Percentiles rank a stretch among this genome's conserved stretches.
phyloP scores from a whole-genome alignment of 2,797 vertebrate genomes.

The Manis pentadactyla region DNA sequence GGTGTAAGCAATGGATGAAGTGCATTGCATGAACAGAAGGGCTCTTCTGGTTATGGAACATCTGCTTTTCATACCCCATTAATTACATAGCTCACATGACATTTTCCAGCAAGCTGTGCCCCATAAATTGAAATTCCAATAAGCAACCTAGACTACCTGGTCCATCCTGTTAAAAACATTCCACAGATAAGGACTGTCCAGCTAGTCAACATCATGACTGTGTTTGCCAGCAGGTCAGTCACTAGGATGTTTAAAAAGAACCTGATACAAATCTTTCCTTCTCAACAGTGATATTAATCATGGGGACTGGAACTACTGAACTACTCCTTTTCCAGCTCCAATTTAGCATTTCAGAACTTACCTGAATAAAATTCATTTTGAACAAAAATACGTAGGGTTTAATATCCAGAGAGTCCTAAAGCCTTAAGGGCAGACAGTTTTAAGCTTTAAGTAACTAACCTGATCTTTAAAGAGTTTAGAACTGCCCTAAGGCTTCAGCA shows the following conservation, averaged over 20 bases:
- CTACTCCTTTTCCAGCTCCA: background rate
- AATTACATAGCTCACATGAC: background rate
- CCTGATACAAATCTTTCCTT: background rate
- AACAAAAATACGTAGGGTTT: background rate
- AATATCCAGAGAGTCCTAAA: background rate
- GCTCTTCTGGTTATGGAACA: background rate
- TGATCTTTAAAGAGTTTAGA: background rate
- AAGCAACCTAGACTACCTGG: background rate
- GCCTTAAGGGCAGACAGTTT: background rate
- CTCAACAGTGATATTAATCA: background rate
- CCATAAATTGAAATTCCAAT: conserved; percentile 36
- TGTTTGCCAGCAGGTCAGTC: background rate
- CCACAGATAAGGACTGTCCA: background rate
- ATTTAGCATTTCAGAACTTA: background rate
- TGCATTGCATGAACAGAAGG: background rate
- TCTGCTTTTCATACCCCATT: background rate
- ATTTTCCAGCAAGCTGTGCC: conserved; percentile 11
- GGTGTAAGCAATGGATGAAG: background rate
- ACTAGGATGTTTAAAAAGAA: background rate
- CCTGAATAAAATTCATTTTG: conserved; percentile 2
- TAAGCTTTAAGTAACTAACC: conserved; percentile 14
- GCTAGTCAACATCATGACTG: background rate
- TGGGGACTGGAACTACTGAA: background rate
- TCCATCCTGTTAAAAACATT: background rate
- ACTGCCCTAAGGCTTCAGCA: background rate